These are phyloP conservation scores for Bufotes viridis DNA, from an alignment of 2,797 vertebrate genomes.

Conservation along the genomic window DNA sequence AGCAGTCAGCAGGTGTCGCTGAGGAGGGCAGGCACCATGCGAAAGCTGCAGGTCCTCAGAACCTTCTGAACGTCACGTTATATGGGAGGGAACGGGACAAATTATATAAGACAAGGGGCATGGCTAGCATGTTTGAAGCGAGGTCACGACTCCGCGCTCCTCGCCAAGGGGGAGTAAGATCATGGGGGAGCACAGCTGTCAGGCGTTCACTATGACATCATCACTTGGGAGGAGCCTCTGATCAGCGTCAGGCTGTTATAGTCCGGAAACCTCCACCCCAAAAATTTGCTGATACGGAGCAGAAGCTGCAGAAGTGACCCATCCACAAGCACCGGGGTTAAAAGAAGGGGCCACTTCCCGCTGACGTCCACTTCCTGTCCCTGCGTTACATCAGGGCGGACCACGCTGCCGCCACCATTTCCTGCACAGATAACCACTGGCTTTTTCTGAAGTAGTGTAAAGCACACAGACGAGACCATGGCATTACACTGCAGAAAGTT, in stretches of 20 bases:
- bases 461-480: too few species aligned
- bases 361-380: not conserved
- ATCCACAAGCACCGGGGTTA: not conserved
- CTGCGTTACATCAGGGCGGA: not conserved
- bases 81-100: not conserved
- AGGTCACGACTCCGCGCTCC: too few species aligned
- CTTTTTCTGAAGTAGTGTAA: too few species aligned
- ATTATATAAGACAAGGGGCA: too few species aligned
- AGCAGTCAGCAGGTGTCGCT: not conserved
- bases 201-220: not conserved
- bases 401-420: not conserved
- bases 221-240: not conserved
- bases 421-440: not conserved
- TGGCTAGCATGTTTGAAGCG: too few species aligned
- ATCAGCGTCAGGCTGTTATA: not conserved
- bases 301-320: not conserved
- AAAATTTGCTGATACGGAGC: not conserved
- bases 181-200: too few species aligned
- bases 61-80: not conserved
- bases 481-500: too few species aligned
- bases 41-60: not conserved
- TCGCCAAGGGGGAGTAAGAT: too few species aligned
- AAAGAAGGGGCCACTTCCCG: not conserved
- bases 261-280: not conserved
- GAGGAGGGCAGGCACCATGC: not conserved